Evolutionary conservation across 35 echinoderm and acorn worm genomes (phyloP).

Genomic region (Heliocidaris tuberculata): DNA sequence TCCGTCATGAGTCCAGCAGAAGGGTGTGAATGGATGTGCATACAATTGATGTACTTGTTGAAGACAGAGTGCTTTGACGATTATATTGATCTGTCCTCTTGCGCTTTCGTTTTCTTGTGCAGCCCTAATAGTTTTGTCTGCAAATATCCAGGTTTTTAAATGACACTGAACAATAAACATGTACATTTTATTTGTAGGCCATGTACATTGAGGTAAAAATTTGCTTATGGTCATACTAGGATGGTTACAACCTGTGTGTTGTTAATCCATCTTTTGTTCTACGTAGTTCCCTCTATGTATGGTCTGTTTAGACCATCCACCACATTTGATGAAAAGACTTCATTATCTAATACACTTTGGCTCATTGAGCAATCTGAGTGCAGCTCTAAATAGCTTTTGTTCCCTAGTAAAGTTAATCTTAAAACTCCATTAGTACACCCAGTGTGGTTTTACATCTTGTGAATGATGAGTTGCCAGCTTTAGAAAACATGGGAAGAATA

Average conservation of each 20-base stretch:
- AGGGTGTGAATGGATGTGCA: too few species aligned
- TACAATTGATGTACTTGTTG: too few species aligned
- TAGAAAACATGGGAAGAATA: not conserved
- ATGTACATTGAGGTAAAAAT: too few species aligned
- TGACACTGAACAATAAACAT: too few species aligned
- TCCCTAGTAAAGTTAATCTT: not conserved
- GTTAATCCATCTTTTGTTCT: not conserved
- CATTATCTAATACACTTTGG: not conserved
- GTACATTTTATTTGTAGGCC: too few species aligned
- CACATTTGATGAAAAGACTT: not conserved
- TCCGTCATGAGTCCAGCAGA: too few species aligned
- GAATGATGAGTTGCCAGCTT: not conserved
- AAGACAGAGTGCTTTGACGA: too few species aligned
- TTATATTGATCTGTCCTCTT: too few species aligned
- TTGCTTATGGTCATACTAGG: too few species aligned
- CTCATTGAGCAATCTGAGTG: not conserved
- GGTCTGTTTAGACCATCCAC: not conserved
- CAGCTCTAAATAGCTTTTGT: slow-evolving; percentile 1
- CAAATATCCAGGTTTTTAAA: too few species aligned
- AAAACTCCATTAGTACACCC: not conserved
- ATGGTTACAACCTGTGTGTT: not conserved
- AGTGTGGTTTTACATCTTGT: not conserved
- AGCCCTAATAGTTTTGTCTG: too few species aligned
- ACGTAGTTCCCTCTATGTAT: not conserved
- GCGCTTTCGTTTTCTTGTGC: too few species aligned